Evolutionary conservation across 2,113 vertebrate genomes (phyloP).

Genomic region (Casuarius casuarius): DNA sequence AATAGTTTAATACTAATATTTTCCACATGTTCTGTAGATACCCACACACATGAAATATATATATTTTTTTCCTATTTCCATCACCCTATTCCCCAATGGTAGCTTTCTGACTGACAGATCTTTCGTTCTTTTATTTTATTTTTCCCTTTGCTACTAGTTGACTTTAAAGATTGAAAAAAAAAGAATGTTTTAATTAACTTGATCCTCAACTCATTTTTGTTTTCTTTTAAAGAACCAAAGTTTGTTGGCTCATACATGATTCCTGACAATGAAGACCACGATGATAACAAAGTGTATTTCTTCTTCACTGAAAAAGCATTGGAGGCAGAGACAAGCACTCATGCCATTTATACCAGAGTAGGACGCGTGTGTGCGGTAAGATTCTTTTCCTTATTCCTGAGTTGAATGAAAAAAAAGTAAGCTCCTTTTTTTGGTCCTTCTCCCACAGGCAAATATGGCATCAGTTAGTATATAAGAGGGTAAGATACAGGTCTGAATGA

Average conservation of each 20-base stretch:
- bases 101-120: neutral
- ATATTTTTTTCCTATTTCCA: neutral
- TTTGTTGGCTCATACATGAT: slow-evolving; percentile 92
- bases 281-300: slow-evolving; percentile 96
- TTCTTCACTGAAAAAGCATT: slow-evolving; percentile 95
- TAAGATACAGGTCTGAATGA: neutral
- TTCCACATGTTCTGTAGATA: neutral
- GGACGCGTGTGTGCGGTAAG: slow-evolving; percentile 92
- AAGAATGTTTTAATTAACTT: neutral
- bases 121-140: neutral
- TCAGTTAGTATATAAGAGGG: neutral
- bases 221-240: slow-evolving; percentile 86
- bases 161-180: neutral
- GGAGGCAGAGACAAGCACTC: slow-evolving; percentile 81
- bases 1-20: neutral
- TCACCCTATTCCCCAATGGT: neutral
- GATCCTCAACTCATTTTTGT: neutral
- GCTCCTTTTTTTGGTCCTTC: neutral
- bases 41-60: neutral
- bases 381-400: neutral
- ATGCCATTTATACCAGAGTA: slow-evolving; percentile 87
- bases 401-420: neutral
- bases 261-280: slow-evolving; percentile 92
- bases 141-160: neutral
- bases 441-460: neutral